Percentiles rank a stretch among this genome's conserved stretches.
Evolutionary conservation across 2,113 vertebrate genomes (phyloP).

Genomic region (Atrichornis clamosus): DNA sequence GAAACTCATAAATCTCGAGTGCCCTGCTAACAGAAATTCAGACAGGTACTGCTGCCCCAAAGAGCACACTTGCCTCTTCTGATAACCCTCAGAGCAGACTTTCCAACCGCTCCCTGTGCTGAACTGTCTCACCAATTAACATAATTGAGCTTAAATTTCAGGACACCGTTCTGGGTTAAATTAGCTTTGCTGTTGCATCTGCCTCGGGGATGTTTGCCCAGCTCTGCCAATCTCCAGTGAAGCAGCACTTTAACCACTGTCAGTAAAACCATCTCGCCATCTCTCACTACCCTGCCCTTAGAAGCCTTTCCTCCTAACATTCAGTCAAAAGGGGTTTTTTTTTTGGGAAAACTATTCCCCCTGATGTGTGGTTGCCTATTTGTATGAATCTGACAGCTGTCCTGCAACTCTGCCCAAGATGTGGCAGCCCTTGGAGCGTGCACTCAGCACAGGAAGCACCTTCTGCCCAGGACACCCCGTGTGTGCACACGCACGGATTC

Average conservation of each 20-base stretch:
- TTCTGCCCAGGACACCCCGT: rapidly evolving
- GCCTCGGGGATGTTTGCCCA: neutral
- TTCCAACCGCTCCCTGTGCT: neutral
- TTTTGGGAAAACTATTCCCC: neutral
- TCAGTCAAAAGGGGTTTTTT: neutral
- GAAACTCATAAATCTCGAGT: neutral
- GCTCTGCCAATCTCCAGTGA: neutral
- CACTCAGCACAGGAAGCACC: neutral
- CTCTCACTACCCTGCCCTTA: neutral
- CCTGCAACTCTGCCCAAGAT: neutral
- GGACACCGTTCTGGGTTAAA: neutral
- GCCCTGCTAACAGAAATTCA: neutral
- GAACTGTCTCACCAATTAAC: neutral
- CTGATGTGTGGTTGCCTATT: rapidly evolving
- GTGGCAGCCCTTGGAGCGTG: neutral
- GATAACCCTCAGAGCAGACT: neutral
- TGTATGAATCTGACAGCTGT: neutral
- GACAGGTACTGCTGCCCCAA: neutral
- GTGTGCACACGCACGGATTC: rapidly evolving
- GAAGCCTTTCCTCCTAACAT: neutral
- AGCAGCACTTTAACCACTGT: neutral
- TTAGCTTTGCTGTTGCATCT: neutral
- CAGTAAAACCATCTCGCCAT: neutral
- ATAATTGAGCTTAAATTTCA: neutral
- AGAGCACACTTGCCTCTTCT: neutral